Conservation (phyloP, 2,797 vertebrate species). For the Lophotriccus pileatus region DNA sequence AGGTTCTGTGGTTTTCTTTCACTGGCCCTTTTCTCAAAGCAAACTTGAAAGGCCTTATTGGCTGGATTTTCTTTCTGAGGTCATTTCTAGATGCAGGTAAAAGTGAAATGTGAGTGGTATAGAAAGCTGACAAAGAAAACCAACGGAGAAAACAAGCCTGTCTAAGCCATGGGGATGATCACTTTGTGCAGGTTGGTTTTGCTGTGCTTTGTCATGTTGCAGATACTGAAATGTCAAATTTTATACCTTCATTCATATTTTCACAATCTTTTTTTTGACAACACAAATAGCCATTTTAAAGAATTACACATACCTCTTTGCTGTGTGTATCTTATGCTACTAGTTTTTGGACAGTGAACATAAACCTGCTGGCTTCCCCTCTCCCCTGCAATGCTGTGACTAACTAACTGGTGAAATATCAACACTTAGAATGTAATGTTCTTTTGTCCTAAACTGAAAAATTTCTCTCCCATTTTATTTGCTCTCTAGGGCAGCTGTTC, state of each 20-base stretch:
- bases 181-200: not conserved
- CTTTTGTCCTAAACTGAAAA: not conserved
- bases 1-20: not conserved
- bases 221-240: not conserved
- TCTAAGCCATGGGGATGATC: not conserved
- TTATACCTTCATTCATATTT: not conserved
- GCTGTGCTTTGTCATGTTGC: not conserved
- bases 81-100: not conserved
- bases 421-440: not conserved
- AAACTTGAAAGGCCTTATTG: not conserved
- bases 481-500: not conserved
- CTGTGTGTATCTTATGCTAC: not conserved
- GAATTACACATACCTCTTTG: rapidly evolving
- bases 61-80: not conserved
- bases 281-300: not conserved
- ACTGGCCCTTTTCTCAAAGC: not conserved
- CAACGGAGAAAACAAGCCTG: not conserved
- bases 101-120: not conserved
- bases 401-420: not conserved
- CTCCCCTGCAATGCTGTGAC: not conserved
- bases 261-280: not conserved
- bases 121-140: not conserved
- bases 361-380: not conserved
- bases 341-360: not conserved
- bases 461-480: not conserved